Evolutionary conservation across 1,140 invertebrate species (phyloP), one percentile per base, ranked within the genome.

Genomic region (Heliconius himera): DNA sequence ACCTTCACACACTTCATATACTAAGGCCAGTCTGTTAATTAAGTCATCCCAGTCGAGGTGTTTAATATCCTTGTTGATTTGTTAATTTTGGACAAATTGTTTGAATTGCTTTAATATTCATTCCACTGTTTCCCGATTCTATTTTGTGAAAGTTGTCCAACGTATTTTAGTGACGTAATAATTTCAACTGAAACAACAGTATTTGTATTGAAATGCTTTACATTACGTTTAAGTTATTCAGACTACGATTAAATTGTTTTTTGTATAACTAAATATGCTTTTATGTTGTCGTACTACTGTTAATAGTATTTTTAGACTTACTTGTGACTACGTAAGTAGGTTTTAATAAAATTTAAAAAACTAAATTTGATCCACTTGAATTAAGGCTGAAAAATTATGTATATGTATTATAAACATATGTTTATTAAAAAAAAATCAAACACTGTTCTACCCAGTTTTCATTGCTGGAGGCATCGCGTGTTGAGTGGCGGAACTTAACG

Each of bases 51-150:
- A 81, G 78, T 74, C 80, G 87, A 86, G 88, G 88, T 90, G 87
- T 87, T 84, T 85, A 88, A 77, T 90, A 89, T 88, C 77, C 82
- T 84, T 86, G 87, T 85, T 89, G 85, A 90, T 90, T 91, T 89
- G 88, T 89, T 87, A 83, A 89, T 89, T 87, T 86, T 83, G 56
- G 66, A 83, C 80, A 84, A 89, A 89, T 82, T 82, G 77, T 82
- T 75, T 77, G 38, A 74, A 73, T 83, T 66, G 72, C 77, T 80
- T 79, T 77, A 80, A 82, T 80, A 77, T 79, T 77, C 70, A 41
- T 71, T 78, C 70, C 66, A 76, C 29, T 70, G 60, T 76, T 46
- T 26, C 22, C 66, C 56, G 13, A 66, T 70, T 76, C 54, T 60
- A 46, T 22, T 49, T 60, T 70, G 60, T 49, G 66, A 70, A 70